A percentile compares a stretch with the other conserved stretches of the same genome.
Conservation (phyloP, 2,113 vertebrate genomes). For the Noturus placidus region DNA sequence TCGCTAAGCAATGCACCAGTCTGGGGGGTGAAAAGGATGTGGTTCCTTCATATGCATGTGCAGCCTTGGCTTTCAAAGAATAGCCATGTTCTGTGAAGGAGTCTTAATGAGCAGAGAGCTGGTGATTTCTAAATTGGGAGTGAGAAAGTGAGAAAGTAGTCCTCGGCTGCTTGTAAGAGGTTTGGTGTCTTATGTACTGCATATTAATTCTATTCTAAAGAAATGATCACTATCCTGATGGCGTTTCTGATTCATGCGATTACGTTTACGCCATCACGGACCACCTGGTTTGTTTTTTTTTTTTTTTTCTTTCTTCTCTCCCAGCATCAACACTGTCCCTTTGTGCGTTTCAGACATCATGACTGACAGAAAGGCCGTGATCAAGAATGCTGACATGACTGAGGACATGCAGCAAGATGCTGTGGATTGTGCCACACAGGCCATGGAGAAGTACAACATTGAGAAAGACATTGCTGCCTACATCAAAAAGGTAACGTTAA, state of each 20-base stretch:
- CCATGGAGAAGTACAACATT: constrained; percentile 99
- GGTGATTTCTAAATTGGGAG: neutral
- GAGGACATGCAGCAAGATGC: constrained; percentile 99
- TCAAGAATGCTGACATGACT: constrained; percentile 99
- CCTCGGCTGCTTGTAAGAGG: neutral
- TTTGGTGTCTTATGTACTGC: neutral
- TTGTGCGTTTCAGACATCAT: constrained; percentile 72
- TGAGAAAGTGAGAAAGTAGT: neutral
- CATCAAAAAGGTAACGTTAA: constrained; percentile 89
- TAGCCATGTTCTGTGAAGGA: neutral
- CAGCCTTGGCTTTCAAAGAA: neutral
- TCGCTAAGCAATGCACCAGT: constrained; percentile 23
- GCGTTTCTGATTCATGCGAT: neutral
- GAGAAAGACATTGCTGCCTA: constrained; percentile 98
- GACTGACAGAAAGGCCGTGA: constrained; percentile 98
- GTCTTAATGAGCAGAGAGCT: neutral
- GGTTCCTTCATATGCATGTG: neutral
- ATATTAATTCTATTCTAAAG: too few species aligned
- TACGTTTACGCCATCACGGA: neutral
- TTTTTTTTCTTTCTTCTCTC: too few species aligned
- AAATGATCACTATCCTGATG: neutral
- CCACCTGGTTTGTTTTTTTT: neutral
- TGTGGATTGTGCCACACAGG: constrained; percentile 96
- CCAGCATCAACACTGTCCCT: neutral
- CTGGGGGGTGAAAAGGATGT: neutral